Conservation (phyloP, 2,888 invertebrate genomes). For the Elegia similella region DNA sequence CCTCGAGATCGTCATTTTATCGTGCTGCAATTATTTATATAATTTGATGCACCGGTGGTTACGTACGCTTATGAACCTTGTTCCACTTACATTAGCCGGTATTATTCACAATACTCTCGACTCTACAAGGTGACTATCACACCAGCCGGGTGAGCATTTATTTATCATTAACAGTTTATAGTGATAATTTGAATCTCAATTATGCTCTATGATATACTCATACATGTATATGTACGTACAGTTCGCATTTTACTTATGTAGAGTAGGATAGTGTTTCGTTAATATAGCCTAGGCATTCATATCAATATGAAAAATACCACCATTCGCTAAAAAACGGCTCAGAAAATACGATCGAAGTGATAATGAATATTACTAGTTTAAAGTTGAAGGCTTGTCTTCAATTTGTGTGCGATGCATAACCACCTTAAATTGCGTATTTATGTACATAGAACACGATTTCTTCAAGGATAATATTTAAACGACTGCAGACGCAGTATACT, state of each 20-base stretch:
- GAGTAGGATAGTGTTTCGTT: no score
- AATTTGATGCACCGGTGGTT: constrained; percentile 60
- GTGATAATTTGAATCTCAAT: background rate
- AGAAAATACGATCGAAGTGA: constrained; percentile 17
- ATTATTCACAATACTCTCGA: constrained; percentile 54
- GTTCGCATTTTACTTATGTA: background rate
- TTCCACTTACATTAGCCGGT: constrained; percentile 70
- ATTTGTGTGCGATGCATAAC: constrained; percentile 49
- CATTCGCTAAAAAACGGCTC: constrained; percentile 4
- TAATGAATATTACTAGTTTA: constrained; percentile 24
- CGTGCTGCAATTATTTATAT: constrained; percentile 49
- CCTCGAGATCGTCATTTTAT: constrained; percentile 30
- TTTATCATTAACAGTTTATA: constrained; percentile 7
- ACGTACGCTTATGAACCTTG: constrained; percentile 75
- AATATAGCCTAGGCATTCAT: background rate
- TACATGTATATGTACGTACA: background rate
- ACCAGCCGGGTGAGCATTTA: constrained; percentile 30
- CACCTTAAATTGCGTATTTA: constrained; percentile 59
- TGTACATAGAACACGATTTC: constrained; percentile 56
- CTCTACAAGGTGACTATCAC: constrained; percentile 62
- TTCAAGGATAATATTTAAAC: constrained; percentile 58
- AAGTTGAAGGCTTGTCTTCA: constrained; percentile 43
- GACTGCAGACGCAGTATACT: constrained; percentile 29
- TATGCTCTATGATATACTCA: background rate
- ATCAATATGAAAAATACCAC: background rate